Base-by-base conservation (phyloP, 2,113 vertebrate genomes). In the Pholis gunnellus region DNA sequence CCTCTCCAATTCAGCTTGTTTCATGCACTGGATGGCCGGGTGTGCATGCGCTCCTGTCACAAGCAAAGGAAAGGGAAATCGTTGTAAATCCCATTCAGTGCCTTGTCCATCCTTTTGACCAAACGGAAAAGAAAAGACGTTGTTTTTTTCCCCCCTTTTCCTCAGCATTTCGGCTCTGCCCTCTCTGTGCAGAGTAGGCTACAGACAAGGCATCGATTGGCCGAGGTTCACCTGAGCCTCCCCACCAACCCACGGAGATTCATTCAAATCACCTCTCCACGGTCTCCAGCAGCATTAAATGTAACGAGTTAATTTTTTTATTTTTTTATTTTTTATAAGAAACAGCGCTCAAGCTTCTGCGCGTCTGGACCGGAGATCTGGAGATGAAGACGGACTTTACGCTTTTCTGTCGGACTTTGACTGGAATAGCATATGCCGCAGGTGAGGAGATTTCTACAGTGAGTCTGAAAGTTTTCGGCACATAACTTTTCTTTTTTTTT, bases 311-410 rank as follows among this genome's bases (percentile, higher is more conserved):
- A 0, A 31, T 66, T 10, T 83, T 15, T 54, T 65, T 48, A 0
- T 44, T 48, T 6, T 48, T 18, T 46, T 6, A 6, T 50, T 40
- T 64, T 17, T 82, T 11, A 59, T 44, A 72, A 86, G 78, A 60
- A 79, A 74, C 85, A 72, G 46, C 75, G 69, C 56, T 80, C 87
- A 87, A 83, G 71, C 74, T 87, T 46, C 75, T 88, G 89, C 83
- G 68, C 91, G 44, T 80, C 84, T 93, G 92, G 89, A 93, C 90
- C 89, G 91, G 93, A 95, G 91, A 93, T 88, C 95, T 94, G 96
- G 96, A 97, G 95, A 97, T 97, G 97, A 97, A 95, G 97, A 96
- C 95, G 93, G 94, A 95, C 84, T 94, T 92, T 81, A 94, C 94
- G 87, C 72, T 96, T 93, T 93, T 96, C 95, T 95, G 95, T 94